Evolutionary conservation across 2,113 vertebrate species (phyloP), one percentile per base, ranked within the genome.

Genomic region (Heliornis fulica): DNA sequence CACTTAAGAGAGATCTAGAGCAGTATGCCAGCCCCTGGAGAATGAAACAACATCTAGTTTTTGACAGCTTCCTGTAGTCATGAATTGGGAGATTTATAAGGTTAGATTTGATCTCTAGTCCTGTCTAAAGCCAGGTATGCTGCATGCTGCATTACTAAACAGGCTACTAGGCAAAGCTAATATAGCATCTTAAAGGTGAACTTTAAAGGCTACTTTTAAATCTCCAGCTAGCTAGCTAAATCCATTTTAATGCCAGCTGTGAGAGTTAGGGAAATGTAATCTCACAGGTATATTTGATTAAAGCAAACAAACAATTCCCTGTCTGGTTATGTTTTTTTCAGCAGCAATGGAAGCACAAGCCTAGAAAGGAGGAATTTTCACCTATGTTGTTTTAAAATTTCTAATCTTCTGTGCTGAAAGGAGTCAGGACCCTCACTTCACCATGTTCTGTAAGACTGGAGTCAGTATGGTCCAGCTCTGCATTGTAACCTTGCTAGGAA

Each of bases 21-120:
- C 57, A 93, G 81, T 80, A 68, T 71, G 60, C 9, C 57, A 94
- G 75, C 59, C 96, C 65, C 90, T 64, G 56, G 95, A 96, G 97
- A 94, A 84, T 61, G 46, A 89, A 96, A 93, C 50, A 96, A 95
- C 94, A 96, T 93, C 95, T 95, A 93, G 90, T 87, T 97, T 96
- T 94, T 97, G 96, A 96, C 96, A 96, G 92, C 69, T 94, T 96
- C 65, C 65, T 91, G 65, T 96, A 94, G 95, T 87, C 93, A 95
- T 83, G 95, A 97, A 96, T 40, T 87, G 69, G 84, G 94, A 97
- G 95, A 97, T 97, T 97, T 96, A 97, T 97, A 92, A 97, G 94
- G 61, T 93, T 96, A 95, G 90, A 95, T 95, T 93, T 97, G 92
- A 96, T 97, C 93, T 96, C 92, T 89, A 94, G 95, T 93, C 81